Evolutionary conservation across 2,888 invertebrate species (phyloP), one percentile per base, ranked within the genome.

Genomic region (Meta bourneti): DNA sequence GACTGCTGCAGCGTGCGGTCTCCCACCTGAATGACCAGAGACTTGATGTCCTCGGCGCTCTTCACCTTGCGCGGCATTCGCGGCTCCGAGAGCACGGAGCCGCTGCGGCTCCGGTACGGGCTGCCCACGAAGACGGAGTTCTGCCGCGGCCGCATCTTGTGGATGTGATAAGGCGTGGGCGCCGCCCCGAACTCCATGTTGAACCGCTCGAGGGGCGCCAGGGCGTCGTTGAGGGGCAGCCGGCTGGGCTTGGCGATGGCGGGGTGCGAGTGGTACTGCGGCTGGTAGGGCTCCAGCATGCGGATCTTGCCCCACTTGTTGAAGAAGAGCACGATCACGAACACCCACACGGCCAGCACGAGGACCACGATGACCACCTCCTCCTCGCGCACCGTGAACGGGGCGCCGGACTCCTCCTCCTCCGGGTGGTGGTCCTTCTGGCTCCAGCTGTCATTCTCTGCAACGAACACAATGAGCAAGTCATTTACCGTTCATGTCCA

Each of bases 271-370:
- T 97, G 97, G 94, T 98, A 98, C 95, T 98, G 98, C 1, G 98
- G 98, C 94, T 98, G 98, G 95, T 98, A 98, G 0, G 98, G 98
- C 95, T 98, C 98, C 95, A 98, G 95, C 97, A 98, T 98, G 93
- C 98, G 96, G 94, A 98, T 98, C 96, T 98, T 98, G 94, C 98
- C 98, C 98, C 98, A 98, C 93, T 98, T 97, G 95, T 98, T 98
- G 96, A 98, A 98, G 96, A 98, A 98, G 77, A 98, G 96, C 5
- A 97, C 97, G 93, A 98, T 98, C 93, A 98, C 98, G 0, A 97
- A 98, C 87, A 97, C 97, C 98, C 98, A 98, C 16, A 98, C 96
- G 79, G 97, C 96, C 48, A 98, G 95, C 51, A 98, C 98, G 93
- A 98, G 96, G 78, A 97, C 96, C 88, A 98, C 98, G 94, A 98